phyloP scores from a whole-genome alignment of 2,113 vertebrate genomes.

The Xiphophorus hellerii region DNA sequence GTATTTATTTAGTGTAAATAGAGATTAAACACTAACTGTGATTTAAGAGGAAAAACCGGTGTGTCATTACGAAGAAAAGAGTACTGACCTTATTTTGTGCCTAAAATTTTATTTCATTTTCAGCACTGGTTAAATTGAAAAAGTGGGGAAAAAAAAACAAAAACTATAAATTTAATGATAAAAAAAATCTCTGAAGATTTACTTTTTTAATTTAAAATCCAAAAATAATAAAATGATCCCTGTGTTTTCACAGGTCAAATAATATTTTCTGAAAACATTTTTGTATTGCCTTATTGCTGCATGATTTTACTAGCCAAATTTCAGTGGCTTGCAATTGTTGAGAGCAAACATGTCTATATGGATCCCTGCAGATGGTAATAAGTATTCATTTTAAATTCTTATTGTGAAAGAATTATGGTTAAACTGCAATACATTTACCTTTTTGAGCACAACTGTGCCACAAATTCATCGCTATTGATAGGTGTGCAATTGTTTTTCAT shows the following conservation, averaged over 20 bases:
- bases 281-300: constrained; percentile 26
- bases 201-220: constrained; percentile 15
- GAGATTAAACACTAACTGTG: constrained; percentile 1
- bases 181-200: constrained; percentile 8
- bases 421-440: constrained; percentile 27
- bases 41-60: constrained; percentile 41
- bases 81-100: neutral
- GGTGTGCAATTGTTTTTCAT: constrained; percentile 33
- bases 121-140: constrained; percentile 2
- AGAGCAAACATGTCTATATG: constrained; percentile 41
- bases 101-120: constrained; percentile 17
- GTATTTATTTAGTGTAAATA: neutral
- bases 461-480: constrained; percentile 22
- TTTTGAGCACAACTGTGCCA: constrained; percentile 9
- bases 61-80: constrained; percentile 31
- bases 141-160: neutral
- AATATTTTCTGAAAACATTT: constrained; percentile 32
- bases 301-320: constrained; percentile 63
- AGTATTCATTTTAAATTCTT: constrained; percentile 29
- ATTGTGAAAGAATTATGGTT: constrained; percentile 21
- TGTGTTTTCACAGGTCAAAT: constrained; percentile 38
- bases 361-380: constrained; percentile 49
- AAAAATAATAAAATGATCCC: constrained; percentile 13
- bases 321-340: constrained; percentile 63
- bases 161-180: neutral